phyloP scores from a whole-genome alignment of 2,888 invertebrate genomes.

The Tetheella fluctuosa region DNA sequence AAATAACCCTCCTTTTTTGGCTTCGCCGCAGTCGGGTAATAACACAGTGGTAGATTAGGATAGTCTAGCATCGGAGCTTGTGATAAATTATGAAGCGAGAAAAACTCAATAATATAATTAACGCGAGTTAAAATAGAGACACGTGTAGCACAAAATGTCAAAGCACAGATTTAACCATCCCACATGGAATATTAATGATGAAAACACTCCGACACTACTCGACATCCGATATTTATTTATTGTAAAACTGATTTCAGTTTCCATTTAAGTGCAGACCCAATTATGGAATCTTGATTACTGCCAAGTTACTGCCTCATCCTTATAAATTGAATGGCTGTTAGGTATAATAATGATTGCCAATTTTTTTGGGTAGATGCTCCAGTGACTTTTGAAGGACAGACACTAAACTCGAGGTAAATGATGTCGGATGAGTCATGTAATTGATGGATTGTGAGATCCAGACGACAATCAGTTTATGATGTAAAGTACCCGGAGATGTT shows the following conservation, averaged over 20 bases:
- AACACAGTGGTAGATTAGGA: no score
- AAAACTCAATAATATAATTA: background rate
- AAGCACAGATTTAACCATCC: background rate
- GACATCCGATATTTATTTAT: conserved; percentile 38
- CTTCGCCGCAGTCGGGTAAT: no score
- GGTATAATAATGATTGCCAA: background rate
- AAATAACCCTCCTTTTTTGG: no score
- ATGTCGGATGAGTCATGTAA: background rate
- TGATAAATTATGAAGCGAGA: background rate
- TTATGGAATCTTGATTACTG: conserved; percentile 23
- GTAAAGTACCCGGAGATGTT: background rate
- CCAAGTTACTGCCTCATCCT: conserved; percentile 26
- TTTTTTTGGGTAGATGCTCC: background rate
- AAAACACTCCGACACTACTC: conserved; percentile 31
- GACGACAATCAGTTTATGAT: background rate
- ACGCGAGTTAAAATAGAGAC: background rate
- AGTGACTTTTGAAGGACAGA: background rate
- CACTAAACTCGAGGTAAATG: background rate
- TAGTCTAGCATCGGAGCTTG: background rate
- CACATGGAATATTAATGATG: conserved; percentile 12
- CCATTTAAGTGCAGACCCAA: conserved; percentile 48
- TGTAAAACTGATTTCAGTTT: conserved; percentile 43
- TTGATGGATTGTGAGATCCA: background rate
- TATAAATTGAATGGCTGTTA: conserved; percentile 14
- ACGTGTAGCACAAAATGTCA: conserved; percentile 1